These are phyloP conservation scores for Passer domesticus DNA, from an alignment of 2,113 vertebrate species.

Conservation along the genomic window DNA sequence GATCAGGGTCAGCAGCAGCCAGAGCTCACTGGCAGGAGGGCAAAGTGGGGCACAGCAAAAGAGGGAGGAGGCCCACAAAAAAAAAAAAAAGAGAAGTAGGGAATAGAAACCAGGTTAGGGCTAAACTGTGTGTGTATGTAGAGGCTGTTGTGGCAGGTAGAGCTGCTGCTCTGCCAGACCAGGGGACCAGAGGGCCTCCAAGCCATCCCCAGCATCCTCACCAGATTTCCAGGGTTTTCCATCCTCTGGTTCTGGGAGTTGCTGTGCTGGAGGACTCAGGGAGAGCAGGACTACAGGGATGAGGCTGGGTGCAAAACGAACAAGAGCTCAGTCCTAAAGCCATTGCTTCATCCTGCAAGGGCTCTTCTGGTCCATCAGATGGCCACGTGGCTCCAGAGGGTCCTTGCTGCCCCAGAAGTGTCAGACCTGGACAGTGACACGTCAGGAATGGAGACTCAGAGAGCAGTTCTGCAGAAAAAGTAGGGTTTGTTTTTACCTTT, in stretches of 20 bases:
- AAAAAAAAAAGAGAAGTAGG: background rate
- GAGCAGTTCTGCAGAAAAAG: background rate
- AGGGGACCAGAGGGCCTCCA: accelerated
- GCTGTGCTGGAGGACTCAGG: background rate
- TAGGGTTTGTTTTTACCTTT: background rate
- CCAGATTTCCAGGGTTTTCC: background rate
- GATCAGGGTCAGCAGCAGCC: background rate
- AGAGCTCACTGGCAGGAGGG: accelerated
- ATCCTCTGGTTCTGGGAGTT: background rate
- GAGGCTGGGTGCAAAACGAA: background rate
- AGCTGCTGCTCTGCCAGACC: background rate
- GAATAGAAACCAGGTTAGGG: constrained; percentile 44
- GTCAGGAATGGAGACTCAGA: background rate
- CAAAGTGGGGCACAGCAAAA: constrained; percentile 24
- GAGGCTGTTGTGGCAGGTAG: background rate
- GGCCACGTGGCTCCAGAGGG: accelerated
- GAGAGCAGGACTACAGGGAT: background rate
- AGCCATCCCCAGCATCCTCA: background rate
- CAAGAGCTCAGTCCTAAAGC: background rate
- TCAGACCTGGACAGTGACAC: background rate
- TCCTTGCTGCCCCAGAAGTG: background rate
- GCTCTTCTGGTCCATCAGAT: accelerated
- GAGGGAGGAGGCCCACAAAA: background rate
- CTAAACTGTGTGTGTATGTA: constrained; percentile 21
- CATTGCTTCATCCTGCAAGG: background rate